Conservation (phyloP, 1,140 invertebrate genomes). For the Atta texana region DNA sequence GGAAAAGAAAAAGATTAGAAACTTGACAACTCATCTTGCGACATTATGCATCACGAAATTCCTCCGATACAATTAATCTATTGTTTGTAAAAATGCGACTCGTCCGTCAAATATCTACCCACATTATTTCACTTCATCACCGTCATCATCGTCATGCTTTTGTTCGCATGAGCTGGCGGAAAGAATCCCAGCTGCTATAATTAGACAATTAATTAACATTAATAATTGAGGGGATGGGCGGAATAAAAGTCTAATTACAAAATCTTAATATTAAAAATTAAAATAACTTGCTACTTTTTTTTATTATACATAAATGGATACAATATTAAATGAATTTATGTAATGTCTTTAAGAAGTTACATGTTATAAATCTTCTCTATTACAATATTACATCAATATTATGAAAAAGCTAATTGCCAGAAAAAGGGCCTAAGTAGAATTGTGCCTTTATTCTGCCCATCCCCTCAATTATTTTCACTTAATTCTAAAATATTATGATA, state of each 20-base stretch:
- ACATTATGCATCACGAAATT: slow-evolving; percentile 58
- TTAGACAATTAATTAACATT: slow-evolving; percentile 81
- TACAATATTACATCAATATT: no score
- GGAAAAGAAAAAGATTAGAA: slow-evolving; percentile 44
- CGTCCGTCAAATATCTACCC: slow-evolving; percentile 30
- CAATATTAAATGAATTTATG: no score
- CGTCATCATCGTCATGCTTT: slow-evolving; percentile 35
- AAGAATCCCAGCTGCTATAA: slow-evolving; percentile 73
- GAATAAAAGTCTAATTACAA: no score
- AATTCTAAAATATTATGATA: slow-evolving; percentile 73
- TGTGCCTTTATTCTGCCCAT: no score
- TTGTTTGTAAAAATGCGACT: slow-evolving; percentile 71
- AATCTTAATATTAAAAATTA: no score
- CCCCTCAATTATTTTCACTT: slow-evolving; percentile 71
- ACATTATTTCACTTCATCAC: slow-evolving; percentile 14
- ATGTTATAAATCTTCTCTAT: no score
- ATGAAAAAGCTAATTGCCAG: no score
- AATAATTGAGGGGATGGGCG: slow-evolving; percentile 55
- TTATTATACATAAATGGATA: no score
- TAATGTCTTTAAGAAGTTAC: no score
- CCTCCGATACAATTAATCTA: slow-evolving; percentile 71
- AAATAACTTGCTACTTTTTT: no score
- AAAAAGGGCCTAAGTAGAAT: no score
- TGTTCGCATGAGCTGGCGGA: slow-evolving; percentile 59
- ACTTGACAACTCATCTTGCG: slow-evolving; percentile 53